A percentile compares a stretch with the other conserved stretches of the same genome.
These are phyloP conservation scores for Drosophila aldrichi DNA, from an alignment of 2,888 invertebrate genomes.

Conservation along the genomic window DNA sequence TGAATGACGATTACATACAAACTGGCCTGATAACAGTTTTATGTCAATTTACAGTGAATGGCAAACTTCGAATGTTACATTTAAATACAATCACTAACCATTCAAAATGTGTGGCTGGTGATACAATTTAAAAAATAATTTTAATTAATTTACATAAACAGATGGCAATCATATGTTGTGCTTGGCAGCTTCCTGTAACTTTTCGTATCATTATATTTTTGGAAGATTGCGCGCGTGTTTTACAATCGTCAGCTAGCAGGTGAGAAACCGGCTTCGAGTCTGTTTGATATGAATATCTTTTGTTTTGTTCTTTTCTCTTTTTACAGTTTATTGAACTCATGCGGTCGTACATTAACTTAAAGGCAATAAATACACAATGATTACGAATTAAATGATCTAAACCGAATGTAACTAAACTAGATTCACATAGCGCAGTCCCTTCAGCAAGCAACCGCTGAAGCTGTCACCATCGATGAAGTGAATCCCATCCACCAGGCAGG, in stretches of 20 bases:
- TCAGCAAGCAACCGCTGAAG: constrained; percentile 82
- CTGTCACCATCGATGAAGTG: constrained; percentile 79
- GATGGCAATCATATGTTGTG: neutral
- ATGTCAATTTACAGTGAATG: neutral
- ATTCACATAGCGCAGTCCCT: constrained; percentile 82
- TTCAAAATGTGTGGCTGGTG: no score
- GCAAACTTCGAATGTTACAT: neutral
- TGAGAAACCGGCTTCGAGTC: constrained; percentile 60
- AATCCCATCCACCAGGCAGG: constrained; percentile 79
- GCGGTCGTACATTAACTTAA: constrained; percentile 62
- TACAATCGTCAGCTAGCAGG: constrained; percentile 21
- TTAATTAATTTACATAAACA: neutral
- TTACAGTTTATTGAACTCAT: constrained; percentile 78
- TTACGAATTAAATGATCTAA: constrained; percentile 39
- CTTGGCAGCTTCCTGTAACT: neutral
- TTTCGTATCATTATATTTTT: neutral
- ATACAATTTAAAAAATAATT: neutral
- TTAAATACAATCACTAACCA: neutral
- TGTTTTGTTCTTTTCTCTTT: constrained; percentile 14
- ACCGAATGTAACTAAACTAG: constrained; percentile 65
- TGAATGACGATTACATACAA: neutral
- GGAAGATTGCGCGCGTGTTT: constrained; percentile 10
- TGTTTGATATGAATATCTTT: constrained; percentile 24
- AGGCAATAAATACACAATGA: constrained; percentile 63
- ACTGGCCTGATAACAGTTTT: neutral